phyloP scores from a whole-genome alignment of 2,113 vertebrate species.

The Tapirus terrestris region DNA sequence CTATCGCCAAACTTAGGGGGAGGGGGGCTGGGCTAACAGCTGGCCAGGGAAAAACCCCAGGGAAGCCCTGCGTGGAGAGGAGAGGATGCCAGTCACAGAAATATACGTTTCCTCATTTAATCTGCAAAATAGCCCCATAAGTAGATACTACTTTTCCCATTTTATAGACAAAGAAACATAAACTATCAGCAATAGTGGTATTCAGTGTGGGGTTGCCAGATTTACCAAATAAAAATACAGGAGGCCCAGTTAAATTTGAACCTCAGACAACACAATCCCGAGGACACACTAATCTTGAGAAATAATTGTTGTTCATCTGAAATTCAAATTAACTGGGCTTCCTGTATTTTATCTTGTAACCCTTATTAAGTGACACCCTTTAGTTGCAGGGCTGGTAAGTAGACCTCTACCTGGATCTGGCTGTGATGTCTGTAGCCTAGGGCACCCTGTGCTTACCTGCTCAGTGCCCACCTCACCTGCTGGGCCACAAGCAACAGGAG shows the following conservation, averaged over 20 bases:
- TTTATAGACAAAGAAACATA: background rate
- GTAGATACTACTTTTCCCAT: background rate
- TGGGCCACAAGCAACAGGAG: background rate
- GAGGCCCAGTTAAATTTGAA: background rate
- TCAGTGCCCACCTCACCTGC: background rate
- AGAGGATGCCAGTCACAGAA: background rate
- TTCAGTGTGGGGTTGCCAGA: background rate
- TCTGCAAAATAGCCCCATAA: background rate
- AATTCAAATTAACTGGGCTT: background rate
- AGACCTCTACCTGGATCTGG: background rate
- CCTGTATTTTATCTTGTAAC: background rate
- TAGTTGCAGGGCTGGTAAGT: background rate
- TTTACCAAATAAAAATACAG: background rate
- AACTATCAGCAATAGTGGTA: background rate
- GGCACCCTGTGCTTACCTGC: background rate
- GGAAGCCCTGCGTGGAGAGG: background rate
- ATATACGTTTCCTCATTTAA: background rate
- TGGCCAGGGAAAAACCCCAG: background rate
- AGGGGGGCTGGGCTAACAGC: background rate
- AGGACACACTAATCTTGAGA: background rate
- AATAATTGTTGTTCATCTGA: background rate
- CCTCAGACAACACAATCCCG: background rate
- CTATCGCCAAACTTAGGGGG: background rate
- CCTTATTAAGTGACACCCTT: background rate
- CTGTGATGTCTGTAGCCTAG: background rate